Base-by-base conservation (phyloP, 2,888 invertebrate genomes). In the Danaus chrysippus region DNA sequence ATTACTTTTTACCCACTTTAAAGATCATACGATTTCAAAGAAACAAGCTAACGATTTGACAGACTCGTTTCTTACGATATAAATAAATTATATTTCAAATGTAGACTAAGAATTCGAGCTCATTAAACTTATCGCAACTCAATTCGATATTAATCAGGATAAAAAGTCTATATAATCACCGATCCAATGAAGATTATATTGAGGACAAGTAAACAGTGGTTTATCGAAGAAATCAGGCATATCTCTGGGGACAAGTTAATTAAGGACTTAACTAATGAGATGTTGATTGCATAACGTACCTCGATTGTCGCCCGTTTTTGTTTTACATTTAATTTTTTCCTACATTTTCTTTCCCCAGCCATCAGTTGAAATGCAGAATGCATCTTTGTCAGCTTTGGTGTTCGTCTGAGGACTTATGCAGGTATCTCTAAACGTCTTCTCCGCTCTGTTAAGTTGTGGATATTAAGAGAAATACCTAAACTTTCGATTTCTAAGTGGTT, bases 261-360 rank as follows among this genome's bases (percentile, higher is more conserved):
- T 87, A 88, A 87, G 83, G 81, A 81, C 76, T 80, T 74, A 79
- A 73, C 87, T 88, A 88, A 89, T 88, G 87, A 87, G 87, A 89
- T 88, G 89, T 86, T 88, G 87, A 89, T 88, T 87, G 87, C 86
- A 82, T 82, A 81, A 81, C 78, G 74, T 76, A 79, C 76, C 76
- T 76, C 82, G 82, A 79, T 86, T 83, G 82, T 82, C 83, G 79
- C 72, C 61, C 65, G 69, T 71, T 78, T 80, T 76, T 78, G n/a
- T n/a, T 83, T 81, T 77, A 75, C 79, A 80, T n/a, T n/a, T 68
- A 68, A 67, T 79, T 68, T 58, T 62, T 63, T 54, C 49, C 56
- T 66, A 57, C 65, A 68, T 67, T 70, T 77, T 77, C 76, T 77
- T 74, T 70, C 66, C 71, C 62, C 67, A 63, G 71, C 75, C 76